Evolutionary conservation across 1,140 invertebrate species (phyloP), one percentile per base, ranked within the genome.

Genomic region (Akabosia matsudoensis): DNA sequence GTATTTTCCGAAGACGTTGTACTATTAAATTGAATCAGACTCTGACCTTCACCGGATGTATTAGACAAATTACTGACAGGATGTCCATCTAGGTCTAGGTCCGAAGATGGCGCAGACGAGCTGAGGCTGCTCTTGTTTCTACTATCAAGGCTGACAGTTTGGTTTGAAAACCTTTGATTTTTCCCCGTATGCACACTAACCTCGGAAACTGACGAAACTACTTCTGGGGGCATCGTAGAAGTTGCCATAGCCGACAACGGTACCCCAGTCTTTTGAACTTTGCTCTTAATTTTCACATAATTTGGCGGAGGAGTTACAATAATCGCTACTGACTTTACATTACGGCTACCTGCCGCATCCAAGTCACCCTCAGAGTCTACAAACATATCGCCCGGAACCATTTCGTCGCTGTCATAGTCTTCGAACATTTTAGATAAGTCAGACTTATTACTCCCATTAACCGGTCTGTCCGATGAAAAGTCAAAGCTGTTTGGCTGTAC

Each of bases 241-340:
- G 61, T 28, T 7, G 61, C 10, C 28, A 31, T 30, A 7, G 61
- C 28, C 7, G 61, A 67, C 3, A 67, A 7, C 31, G 24, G 61
- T 3, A 7, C n/a, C 10, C 3, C 31, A 13, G 22, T 22, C 61
- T 67, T 67, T 67, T 67, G 28, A 30, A 30, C 28, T 30, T 67
- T 67, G 31, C 31, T 67, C 61, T 30, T 67, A 67, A 67, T 67
- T 67, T 67, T 67, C 3, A 67, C 61, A 31, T 67, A 56, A 33
- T 54, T 30, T 31, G 78, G 64, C 26, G 79, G 79, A 2, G 79
- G 79, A 14, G 79, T 78, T 2, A 80, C 77, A 31, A 77, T 80
- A 31, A 80, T 78, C 26, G 79, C 77, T 37, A 80, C 78, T 31
- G 77, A 78, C 61, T 74, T 74, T 28, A 80, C 76, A 54, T 78